Percentiles rank a stretch among this genome's conserved stretches.
phyloP scores from a whole-genome alignment of 1,140 invertebrate species.

The Maconellicoccus hirsutus region DNA sequence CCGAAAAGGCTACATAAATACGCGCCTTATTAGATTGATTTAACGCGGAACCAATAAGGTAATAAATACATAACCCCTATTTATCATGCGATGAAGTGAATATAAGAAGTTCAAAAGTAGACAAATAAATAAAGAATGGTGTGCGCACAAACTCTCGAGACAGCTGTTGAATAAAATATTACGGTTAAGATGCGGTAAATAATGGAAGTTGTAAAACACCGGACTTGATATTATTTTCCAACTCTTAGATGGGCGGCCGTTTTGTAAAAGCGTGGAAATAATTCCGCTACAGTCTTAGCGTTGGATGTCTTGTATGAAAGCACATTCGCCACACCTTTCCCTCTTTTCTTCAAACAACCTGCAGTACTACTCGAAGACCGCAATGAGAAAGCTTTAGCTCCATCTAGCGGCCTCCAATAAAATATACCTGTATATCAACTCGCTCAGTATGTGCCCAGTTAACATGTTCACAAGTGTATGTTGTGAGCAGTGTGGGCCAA shows the following conservation, averaged over 20 bases:
- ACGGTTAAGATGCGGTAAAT: slow-evolving; percentile 14
- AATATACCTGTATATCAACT: slow-evolving; percentile 8
- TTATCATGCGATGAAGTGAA: background rate
- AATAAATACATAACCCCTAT: slow-evolving; percentile 10
- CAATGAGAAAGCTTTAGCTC: background rate
- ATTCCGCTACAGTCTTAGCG: no score
- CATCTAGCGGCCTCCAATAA: background rate
- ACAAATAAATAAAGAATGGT: slow-evolving; percentile 11
- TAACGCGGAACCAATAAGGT: background rate
- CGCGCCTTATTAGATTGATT: no score
- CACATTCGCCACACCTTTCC: no score
- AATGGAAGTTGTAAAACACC: slow-evolving; percentile 18
- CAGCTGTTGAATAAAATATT: slow-evolving; percentile 21
- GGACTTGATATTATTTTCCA: background rate
- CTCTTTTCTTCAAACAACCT: no score
- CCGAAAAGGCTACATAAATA: no score
- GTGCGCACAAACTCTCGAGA: background rate
- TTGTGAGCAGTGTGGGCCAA: background rate
- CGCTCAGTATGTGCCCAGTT: slow-evolving; percentile 16
- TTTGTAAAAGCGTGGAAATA: slow-evolving; percentile 7
- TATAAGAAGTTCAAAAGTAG: slow-evolving; percentile 11
- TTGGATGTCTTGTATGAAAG: background rate
- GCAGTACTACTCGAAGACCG: background rate
- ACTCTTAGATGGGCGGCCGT: background rate
- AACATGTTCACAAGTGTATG: slow-evolving; percentile 20